Base-by-base conservation (phyloP, 2,888 invertebrate species). In the Fabriciana adippe region DNA sequence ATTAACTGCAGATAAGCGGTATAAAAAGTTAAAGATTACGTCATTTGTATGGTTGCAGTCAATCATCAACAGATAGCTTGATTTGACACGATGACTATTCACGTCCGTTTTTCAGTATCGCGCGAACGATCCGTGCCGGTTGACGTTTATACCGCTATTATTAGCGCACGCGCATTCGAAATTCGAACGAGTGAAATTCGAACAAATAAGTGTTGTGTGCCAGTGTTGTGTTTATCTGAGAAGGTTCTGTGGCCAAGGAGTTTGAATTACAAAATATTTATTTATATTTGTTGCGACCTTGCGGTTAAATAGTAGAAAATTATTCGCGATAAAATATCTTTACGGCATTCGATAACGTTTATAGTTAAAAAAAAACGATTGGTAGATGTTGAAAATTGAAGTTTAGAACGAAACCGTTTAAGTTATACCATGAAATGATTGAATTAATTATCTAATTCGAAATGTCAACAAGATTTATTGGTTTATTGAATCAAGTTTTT, bases 71-170 rank as follows among this genome's bases (percentile, higher is more conserved):
- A 66, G 78, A 81, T 81, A 81, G 76, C 75, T 74, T 72, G 79
- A 83, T 87, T 85, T 81, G 81, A 81, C 80, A 77, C 81, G 82
- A 80, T 83, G 83, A 81, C 82, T 81, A 78, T 79, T 75, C 69
- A 72, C 77, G 78, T 77, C 79, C 76, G 74, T 72, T 73, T 76
- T 80, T 85, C 84, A 91, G 91, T 91, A 82, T 77, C 82, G 83
- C 89, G 86, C 85, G 82, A 87, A 84, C 88, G 78, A 78, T 84
- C 83, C 79, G 77, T 72, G 83, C 82, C 83, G 82, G 80, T 69
- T 82, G 88, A 89, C 92, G 92, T 81, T 76, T 81, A 84, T 73
- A 79, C 78, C 80, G 81, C 76, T 73, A 72, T 71, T 75, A 74
- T 77, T 41, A 41, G 73, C 78, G 67, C 57, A 60, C 74, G 76